Conservation (phyloP, 2,888 invertebrate species). For the Eucriotettix oculatus region DNA sequence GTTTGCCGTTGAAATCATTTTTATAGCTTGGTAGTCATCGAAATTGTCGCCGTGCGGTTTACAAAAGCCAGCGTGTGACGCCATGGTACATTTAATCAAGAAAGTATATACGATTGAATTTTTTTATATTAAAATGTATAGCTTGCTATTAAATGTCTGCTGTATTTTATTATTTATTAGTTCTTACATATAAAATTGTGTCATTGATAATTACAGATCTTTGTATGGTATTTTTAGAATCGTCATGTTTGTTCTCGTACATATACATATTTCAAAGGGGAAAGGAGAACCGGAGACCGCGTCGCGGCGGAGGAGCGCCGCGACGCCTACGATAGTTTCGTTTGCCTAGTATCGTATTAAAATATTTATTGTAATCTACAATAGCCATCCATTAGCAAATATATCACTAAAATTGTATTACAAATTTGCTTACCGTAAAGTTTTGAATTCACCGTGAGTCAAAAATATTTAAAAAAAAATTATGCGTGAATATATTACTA, state of each 20-base stretch:
- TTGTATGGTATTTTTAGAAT: not conserved
- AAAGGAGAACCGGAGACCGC: not conserved
- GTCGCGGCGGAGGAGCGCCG: not conserved
- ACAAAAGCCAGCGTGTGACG: no score
- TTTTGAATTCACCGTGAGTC: no score
- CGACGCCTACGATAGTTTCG: no score
- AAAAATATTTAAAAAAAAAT: no score
- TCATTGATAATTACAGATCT: not conserved
- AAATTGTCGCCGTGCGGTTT: not conserved
- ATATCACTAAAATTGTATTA: not conserved
- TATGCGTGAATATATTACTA: no score
- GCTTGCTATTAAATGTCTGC: not conserved
- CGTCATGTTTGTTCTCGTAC: not conserved
- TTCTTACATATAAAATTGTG: not conserved
- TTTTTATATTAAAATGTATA: not conserved
- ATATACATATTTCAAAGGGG: not conserved
- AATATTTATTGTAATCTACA: not conserved
- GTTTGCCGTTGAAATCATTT: not conserved
- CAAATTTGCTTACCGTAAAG: no score
- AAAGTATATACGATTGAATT: not conserved
- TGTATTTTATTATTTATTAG: conserved; percentile 1
- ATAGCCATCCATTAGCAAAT: not conserved
- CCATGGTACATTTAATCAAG: not conserved
- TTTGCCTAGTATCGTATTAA: no score
- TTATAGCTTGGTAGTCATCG: not conserved